Base-by-base conservation (phyloP, 2,888 invertebrate species). In the Epinotia bilunana region DNA sequence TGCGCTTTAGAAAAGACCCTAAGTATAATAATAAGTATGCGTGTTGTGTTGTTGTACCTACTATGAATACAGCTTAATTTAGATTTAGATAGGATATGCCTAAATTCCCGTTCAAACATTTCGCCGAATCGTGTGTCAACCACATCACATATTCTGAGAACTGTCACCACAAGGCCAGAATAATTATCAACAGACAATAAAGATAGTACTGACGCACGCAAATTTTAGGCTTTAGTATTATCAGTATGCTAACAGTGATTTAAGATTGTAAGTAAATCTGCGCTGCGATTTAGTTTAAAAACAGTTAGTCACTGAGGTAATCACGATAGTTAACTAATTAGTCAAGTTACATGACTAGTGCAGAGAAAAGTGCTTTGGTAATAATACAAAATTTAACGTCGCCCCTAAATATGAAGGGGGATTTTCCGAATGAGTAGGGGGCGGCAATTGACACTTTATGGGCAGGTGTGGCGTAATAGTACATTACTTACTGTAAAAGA, bases 131-230 rank as follows among this genome's bases (percentile, higher is more conserved):
- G 16, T 58, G 57, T 58, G 69, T 69, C 69, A 69, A n/a, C 43
- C 11, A 7, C 11, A 28, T 58, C 53, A 60, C n/a, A 13, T n/a
- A 33, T 46, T 46, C 58, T n/a, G 2, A 60, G 43, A 60, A 58
- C 28, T 69, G 69, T 69, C 58, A 58, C 43, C 16, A 11, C 60
- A n/a, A 58, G 43, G 43, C n/a, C 46, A 23, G 9, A 20, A 68
- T 68, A 60, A 69, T 69, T 58, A 68, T 58, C n/a, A 61, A n/a
- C 57, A 43, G 23, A 46, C 46, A 46, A 69, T 69, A 60, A 69
- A 69, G 69, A 69, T 69, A 60, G 16, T 46, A 43, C 16, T 53
- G 65, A 53, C 67, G 67, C 67, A 57, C 43, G 18, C 9, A 57
- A 67, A 65, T 65, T 57, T 58, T 16, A 23, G 2, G 58, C 20